These are phyloP conservation scores for Anthopleura sola DNA, from an alignment of 64 coral and sea anemone species.

Conservation along the genomic window DNA sequence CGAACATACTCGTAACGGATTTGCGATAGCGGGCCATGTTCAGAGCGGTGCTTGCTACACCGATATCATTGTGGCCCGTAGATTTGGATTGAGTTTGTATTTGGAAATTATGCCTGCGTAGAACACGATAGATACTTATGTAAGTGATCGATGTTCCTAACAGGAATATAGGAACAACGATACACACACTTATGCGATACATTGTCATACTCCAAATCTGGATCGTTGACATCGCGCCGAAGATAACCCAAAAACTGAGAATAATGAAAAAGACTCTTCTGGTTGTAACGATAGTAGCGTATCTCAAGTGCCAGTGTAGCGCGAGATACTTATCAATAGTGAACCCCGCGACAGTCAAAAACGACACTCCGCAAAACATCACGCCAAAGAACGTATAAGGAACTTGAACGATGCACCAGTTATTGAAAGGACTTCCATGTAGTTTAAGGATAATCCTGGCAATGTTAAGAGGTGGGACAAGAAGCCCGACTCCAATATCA, in stretches of 20 bases:
- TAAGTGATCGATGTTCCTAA: conserved; percentile 9
- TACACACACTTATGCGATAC: background rate
- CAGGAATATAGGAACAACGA: background rate
- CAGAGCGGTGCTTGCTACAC: background rate
- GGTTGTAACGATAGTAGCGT: conserved; percentile 5
- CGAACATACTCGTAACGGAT: conserved; percentile 16
- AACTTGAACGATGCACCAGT: conserved; percentile 15
- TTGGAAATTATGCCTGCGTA: conserved; percentile 29
- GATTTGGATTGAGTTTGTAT: conserved; percentile 15
- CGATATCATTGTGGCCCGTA: background rate
- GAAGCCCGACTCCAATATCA: conserved; percentile 31
- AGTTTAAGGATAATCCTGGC: conserved; percentile 6
- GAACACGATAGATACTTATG: conserved; percentile 30
- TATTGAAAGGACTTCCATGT: background rate
- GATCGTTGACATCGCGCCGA: background rate
- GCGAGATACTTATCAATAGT: conserved; percentile 40
- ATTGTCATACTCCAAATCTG: conserved; percentile 14
- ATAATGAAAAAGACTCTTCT: background rate
- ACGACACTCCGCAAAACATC: conserved; percentile 44
- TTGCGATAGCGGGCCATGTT: conserved; percentile 30
- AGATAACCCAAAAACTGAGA: conserved; percentile 27
- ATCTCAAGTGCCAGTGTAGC: conserved; percentile 28
- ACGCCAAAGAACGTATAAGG: background rate
- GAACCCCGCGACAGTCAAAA: conserved; percentile 33
- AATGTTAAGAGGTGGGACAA: conserved; percentile 27